phyloP scores from a whole-genome alignment of 2,113 vertebrate genomes.

The Clarias magur region DNA sequence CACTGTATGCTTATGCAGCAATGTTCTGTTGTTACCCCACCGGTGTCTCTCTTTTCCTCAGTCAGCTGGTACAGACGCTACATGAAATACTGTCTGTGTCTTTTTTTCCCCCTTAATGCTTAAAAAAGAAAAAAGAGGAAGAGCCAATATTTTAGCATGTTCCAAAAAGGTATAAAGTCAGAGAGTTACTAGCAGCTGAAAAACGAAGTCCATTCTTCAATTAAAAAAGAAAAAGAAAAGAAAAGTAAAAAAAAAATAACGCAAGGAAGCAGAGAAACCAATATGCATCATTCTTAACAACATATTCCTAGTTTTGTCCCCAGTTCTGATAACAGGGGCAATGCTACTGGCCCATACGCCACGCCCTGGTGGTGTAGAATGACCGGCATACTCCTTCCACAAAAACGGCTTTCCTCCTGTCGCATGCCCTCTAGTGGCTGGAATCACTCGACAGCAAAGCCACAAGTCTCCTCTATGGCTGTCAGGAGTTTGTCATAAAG shows the following conservation, averaged over 20 bases:
- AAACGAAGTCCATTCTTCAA: constrained; percentile 48
- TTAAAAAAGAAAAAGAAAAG: constrained; percentile 57
- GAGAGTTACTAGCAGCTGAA: constrained; percentile 77
- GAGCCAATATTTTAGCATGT: constrained; percentile 59
- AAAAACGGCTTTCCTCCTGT: constrained; percentile 5
- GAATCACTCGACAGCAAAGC: constrained; percentile 94
- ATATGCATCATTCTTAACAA: constrained; percentile 24
- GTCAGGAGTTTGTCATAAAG: constrained; percentile 99
- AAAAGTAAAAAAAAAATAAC: constrained; percentile 58
- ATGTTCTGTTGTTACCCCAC: constrained; percentile 2
- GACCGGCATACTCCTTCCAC: constrained; percentile 40
- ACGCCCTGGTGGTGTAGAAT: background rate
- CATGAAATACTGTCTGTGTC: constrained; percentile 64
- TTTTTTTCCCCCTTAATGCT: constrained; percentile 60
- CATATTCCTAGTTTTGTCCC: constrained; percentile 13
- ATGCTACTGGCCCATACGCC: constrained; percentile 11
- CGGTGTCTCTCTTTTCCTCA: constrained; percentile 30
- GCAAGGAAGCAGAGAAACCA: constrained; percentile 47
- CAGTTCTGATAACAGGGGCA: constrained; percentile 24
- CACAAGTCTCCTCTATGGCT: constrained; percentile 98
- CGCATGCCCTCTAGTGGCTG: background rate
- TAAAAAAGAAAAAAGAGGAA: constrained; percentile 54
- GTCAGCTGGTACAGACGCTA: constrained; percentile 66
- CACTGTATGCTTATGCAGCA: constrained; percentile 33
- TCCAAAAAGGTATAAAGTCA: constrained; percentile 68